Conservation (phyloP, 2,888 invertebrate genomes). For the Lepidocyrtoides sp. region DNA sequence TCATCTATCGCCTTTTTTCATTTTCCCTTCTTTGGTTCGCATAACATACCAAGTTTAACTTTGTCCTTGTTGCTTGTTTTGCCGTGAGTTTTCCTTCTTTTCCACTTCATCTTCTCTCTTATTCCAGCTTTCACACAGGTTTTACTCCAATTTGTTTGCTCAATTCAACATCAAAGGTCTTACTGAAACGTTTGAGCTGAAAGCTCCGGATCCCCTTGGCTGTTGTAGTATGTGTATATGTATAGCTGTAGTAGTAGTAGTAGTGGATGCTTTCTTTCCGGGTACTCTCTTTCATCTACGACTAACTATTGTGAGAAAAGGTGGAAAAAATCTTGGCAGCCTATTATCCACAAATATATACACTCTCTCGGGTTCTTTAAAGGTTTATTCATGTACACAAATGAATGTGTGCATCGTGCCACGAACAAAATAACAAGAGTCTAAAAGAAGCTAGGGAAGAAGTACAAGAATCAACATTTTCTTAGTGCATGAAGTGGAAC, state of each 20-base stretch:
- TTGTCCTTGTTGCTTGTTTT: constrained; percentile 9
- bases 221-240: too few relatives aligned
- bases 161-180: constrained; percentile 68
- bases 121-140: background rate
- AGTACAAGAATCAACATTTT: constrained; percentile 25
- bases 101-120: constrained; percentile 31
- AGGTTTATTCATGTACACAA: constrained; percentile 17
- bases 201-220: constrained; percentile 31
- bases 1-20: background rate
- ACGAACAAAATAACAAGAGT: constrained; percentile 28
- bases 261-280: background rate
- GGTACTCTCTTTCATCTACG: background rate
- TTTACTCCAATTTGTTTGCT: constrained; percentile 60
- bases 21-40: background rate
- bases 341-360: constrained; percentile 16
- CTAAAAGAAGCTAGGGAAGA: background rate
- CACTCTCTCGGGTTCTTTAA: constrained; percentile 5
- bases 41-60: too few relatives aligned
- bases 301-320: background rate
- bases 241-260: background rate
- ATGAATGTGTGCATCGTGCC: background rate
- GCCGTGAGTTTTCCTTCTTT: background rate
- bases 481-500: background rate
- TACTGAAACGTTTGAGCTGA: constrained; percentile 47
- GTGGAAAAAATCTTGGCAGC: constrained; percentile 23